Base-by-base conservation (phyloP, 2,888 invertebrate species). In the Camponotus fellah region DNA sequence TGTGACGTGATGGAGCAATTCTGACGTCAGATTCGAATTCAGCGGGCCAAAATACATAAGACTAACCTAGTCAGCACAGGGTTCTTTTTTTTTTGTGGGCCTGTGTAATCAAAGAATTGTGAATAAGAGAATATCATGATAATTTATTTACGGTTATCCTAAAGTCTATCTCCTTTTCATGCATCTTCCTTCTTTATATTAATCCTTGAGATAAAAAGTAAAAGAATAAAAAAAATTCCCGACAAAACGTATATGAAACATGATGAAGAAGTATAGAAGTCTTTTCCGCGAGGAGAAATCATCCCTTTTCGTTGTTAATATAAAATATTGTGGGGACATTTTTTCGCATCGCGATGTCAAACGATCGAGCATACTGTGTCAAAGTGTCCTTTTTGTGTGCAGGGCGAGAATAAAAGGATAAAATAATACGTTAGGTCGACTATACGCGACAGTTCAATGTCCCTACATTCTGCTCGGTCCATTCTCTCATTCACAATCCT, bases 371-470 rank as follows among this genome's bases (percentile, higher is more conserved):
- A 60, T 34, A 46, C 62, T 49, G 79, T 76, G 79, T 76, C 80
- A 66, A 77, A 65, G 56, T 82, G 72, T 60, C 60, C 32, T 87
- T 87, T 81, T 82, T 83, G 82, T 58, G 68, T 69, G 60, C 74
- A 68, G 75, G 71, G 43, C 74, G 83, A 79, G 82, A 89, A 91
- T 91, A 90, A 90, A 89, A 77, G 88, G 83, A 84, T 86, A 87
- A 92, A 92, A 92, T 92, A 93, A 93, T 93, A 91, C 91, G 88
- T 93, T 92, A 90, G 88, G 85, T 85, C 88, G 85, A 91, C 86
- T 87, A 89, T 90, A 89, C 82, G 83, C 88, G 93, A 92, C 93
- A 91, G 90, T 89, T 92, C 89, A 88, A 89, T 92, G 89, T 87
- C 86, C 86, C 21, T 62, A 46, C 58, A 56, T 82, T 75, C 58